Base-by-base conservation (phyloP, 2,113 vertebrate genomes). In the Heteronetta atricapilla region DNA sequence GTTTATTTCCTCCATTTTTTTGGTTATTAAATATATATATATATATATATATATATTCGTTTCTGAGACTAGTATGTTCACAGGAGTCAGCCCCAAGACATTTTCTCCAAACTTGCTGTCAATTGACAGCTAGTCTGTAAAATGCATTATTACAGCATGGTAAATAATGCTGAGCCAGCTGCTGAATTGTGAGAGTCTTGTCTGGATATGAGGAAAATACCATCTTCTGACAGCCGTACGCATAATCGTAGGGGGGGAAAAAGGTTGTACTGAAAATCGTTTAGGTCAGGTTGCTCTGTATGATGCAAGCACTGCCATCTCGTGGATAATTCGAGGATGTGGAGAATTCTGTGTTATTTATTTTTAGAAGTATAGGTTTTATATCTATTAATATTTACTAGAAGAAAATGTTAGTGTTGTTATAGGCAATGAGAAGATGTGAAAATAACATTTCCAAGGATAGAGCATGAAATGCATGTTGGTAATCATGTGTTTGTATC, bases 241-340 rank as follows among this genome's bases (percentile, higher is more conserved):
- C 36, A 8, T 13, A 26, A 15, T 13, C 40, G 56, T 25, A 42
- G 38, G n/a, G 63, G 31, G 55, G 42, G n/a, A 40, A 3, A 34
- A 3, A 34, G 44, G 19, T 25, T 56, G 33, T 33, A 13, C 5
- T 1, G 5, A 18, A 2, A 6, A 7, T 9, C 0, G 3, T 8
- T 66, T 80, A 56, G 81, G 21, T 56, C 53, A 58, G 72, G 4
- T 78, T 70, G 33, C 16, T 68, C 46, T 87, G 72, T 66, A 6
- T 68, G 90, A 33, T 93, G 82, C 64, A 73, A 92, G 50, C 66
- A 91, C 84, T 95, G 94, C 93, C 97, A 97, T 66, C 97, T 95
- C 73, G 96, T 97, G 97, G 97, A 31, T 67, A 53, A 26, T 73
- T 66, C 2, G 31, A 74, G 63, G 4, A 82, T 34, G 25, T 67